Evolutionary conservation across 30 jellyfish, hydroid and myxozoan genomes (phyloP).

Genomic region (Chrysaora quinquecirrha): DNA sequence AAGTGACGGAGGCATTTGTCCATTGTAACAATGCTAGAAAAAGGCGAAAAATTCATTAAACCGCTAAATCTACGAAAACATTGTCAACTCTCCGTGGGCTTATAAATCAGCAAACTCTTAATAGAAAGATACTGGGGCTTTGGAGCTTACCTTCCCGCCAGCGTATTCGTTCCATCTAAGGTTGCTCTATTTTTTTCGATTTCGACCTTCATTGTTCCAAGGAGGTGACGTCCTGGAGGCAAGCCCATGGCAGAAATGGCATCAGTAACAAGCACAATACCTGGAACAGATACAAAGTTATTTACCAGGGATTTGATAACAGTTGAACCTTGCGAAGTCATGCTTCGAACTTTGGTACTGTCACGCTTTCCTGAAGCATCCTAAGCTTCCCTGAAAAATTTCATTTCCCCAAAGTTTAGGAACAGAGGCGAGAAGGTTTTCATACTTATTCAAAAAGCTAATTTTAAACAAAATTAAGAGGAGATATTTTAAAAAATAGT

Average conservation of each 20-base stretch:
- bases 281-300: too few relatives aligned
- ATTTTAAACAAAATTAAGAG: too few relatives aligned
- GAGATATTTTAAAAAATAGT: too few relatives aligned
- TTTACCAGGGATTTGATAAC: too few relatives aligned
- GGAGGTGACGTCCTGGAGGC: conserved; percentile 91
- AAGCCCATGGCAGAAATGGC: conserved; percentile 97
- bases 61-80: background rate
- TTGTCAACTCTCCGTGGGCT: background rate
- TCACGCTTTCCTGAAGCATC: too few relatives aligned
- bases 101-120: too few relatives aligned
- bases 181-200: conserved; percentile 80
- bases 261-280: conserved; percentile 91
- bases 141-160: conserved; percentile 92
- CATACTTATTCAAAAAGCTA: too few relatives aligned
- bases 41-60: background rate
- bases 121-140: background rate
- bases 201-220: conserved; percentile 93
- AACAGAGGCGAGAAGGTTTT: too few relatives aligned
- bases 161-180: conserved; percentile 84
- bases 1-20: conserved; percentile 82
- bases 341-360: too few relatives aligned
- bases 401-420: too few relatives aligned
- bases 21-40: conserved; percentile 89
- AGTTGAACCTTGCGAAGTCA: too few relatives aligned
- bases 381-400: too few relatives aligned